Percentiles rank a stretch among this genome's conserved stretches.
Evolutionary conservation across 2,888 invertebrate genomes (phyloP).

Genomic region (Meganola albula): DNA sequence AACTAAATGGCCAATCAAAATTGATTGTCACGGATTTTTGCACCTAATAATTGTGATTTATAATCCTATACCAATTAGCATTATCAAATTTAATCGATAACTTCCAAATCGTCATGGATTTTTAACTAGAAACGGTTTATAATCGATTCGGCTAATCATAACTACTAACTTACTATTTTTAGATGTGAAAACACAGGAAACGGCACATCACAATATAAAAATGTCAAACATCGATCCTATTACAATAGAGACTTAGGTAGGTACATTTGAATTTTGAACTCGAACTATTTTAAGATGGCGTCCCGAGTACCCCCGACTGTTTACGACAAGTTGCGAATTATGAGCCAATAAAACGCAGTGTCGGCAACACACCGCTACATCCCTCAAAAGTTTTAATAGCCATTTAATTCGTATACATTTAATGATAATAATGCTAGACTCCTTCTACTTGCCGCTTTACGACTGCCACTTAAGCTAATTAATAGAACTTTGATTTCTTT

Average conservation of each 20-base stretch:
- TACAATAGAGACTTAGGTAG: conserved; percentile 40
- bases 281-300: conserved; percentile 57
- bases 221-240: conserved; percentile 35
- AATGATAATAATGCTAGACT: conserved; percentile 33
- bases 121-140: no score
- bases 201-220: conserved; percentile 34
- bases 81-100: no score
- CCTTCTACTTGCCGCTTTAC: conserved; percentile 23
- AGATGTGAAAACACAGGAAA: conserved; percentile 32
- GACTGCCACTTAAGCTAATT: conserved; percentile 27
- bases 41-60: no score
- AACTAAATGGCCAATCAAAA: conserved; percentile 13
- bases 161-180: conserved; percentile 3
- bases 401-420: conserved; percentile 52
- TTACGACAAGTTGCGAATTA: conserved; percentile 59
- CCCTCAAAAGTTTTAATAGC: conserved; percentile 48
- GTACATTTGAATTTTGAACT: conserved; percentile 42
- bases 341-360: conserved; percentile 52
- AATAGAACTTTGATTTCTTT: conserved; percentile 21
- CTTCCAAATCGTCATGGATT: no score
- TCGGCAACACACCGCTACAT: conserved; percentile 46
- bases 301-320: conserved; percentile 44
- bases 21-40: conserved; percentile 23
- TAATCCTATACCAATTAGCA: no score
- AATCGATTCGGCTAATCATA: no score